Base-by-base conservation (phyloP, 2,888 invertebrate genomes). In the Patella pellucida region DNA sequence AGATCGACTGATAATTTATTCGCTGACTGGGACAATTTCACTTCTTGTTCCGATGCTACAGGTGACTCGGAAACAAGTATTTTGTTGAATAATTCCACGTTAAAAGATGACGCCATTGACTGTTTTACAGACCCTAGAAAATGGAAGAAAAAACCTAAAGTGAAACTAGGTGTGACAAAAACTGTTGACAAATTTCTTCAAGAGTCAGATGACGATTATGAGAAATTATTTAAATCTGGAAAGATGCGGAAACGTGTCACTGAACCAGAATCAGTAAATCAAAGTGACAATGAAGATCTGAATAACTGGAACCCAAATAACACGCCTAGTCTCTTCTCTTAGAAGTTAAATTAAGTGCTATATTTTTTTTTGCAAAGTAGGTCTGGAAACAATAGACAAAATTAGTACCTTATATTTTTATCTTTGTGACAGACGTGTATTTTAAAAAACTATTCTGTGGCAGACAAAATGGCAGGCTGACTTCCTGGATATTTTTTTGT, bases 181-280 rank as follows among this genome's bases (percentile, higher is more conserved):
- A 74, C 75, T 16, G 82, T 83, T 3, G 82, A 85, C 56, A 79
- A 79, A 72, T 76, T 86, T 69, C 81, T 85, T 19, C 77, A 81
- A 11, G 82, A 84, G n/a, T 82, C 82, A 71, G 80, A 82, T 41
- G 81, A 83, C 41, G 82, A 84, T 27, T 85, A 81, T 76, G 76
- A 77, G 15, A 80, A 79, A n/a, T 72, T 87, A 19, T 84, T 85
- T 74, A 72, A 78, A 14, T 76, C 79, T 15, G 86, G 85, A 31
- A 85, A 82, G 76, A 73, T 85, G 80, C 76, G 74, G 67, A 83
- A 75, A 70, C 81, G 78, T 72, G 76, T 74, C 23, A 56, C 16
- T 51, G 51, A 62, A 27, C n/a, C 52, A 12, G 54, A 56, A 68
- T 23, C 56, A 4, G 68, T 67, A 62, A 54, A 68, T 69, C n/a